These are phyloP conservation scores for Marronus borbonicus DNA, from an alignment of 2,888 invertebrate genomes.

Conservation along the genomic window DNA sequence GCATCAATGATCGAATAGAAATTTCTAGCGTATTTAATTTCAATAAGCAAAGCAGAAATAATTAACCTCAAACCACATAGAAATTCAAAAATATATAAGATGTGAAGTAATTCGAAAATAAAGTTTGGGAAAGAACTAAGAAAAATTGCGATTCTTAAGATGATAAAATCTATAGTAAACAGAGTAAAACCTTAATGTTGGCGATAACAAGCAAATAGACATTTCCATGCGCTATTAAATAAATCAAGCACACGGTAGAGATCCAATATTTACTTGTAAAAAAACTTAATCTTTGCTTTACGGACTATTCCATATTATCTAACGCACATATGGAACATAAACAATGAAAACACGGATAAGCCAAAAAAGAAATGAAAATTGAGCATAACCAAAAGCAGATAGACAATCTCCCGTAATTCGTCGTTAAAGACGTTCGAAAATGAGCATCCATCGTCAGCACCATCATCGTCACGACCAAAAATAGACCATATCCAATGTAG, in stretches of 20 bases:
- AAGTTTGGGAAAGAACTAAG: too few species aligned
- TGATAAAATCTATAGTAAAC: neutral
- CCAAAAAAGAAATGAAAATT: constrained; percentile 21
- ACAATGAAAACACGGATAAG: constrained; percentile 14
- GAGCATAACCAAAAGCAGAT: constrained; percentile 21
- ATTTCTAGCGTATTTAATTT: too few species aligned
- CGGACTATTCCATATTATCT: constrained; percentile 1
- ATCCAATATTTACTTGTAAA: neutral
- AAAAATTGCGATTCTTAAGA: too few species aligned
- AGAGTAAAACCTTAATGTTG: neutral
- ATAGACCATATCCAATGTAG: constrained; percentile 45
- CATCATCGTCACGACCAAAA: constrained; percentile 31
- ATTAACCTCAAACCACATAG: too few species aligned
- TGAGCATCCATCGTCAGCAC: constrained; percentile 24
- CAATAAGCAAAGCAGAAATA: too few species aligned
- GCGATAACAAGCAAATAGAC: neutral
- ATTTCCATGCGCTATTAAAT: neutral
- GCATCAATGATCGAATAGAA: too few species aligned
- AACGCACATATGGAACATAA: constrained; percentile 2
- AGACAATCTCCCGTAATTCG: constrained; percentile 38
- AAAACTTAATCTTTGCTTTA: neutral
- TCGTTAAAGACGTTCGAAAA: constrained; percentile 39
- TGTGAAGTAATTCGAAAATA: too few species aligned
- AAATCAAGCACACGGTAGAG: neutral
- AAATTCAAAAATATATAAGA: too few species aligned